Base-by-base conservation (phyloP, 2,113 vertebrate species). In the Hypomesus transpacificus region DNA sequence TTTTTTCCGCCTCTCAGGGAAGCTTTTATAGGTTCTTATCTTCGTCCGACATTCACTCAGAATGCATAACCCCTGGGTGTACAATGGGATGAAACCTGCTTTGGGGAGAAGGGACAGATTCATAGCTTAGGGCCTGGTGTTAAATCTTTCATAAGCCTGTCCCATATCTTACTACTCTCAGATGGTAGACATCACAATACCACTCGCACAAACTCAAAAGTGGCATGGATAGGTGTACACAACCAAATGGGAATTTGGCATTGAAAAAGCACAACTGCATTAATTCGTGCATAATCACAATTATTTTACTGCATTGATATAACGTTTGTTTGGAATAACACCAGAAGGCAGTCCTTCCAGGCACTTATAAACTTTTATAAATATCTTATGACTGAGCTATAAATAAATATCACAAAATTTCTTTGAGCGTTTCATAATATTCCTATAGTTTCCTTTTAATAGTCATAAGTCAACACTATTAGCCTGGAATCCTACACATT, bases 401-500 rank as follows among this genome's bases (percentile, higher is more conserved):
- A n/a, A 16, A 58, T 21, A 20, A 2, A 20, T 58, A 9, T 58
- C n/a, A 58, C 56, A 58, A 20, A 20, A 21, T 58, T 58, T 21
- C 22, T 21, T 8, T 3, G 11, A n/a, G n/a, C 18, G 1, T 4
- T 7, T 58, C n/a, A 18, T 58, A 60, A 24, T 20, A 24, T 60
- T 14, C 20, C 22, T 24, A 13, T 7, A 60, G 58, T n/a, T 60
- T 6, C 3, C 13, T 2, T 16, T 26, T 9, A 4, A 60, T 60
- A 24, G 22, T 60, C 11, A 26, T 24, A 26, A 61, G 22, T 61
- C 21, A 26, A 26, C 14, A 14, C 22, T 28, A 61, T 24, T 11
- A 87, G 89, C 34, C 50, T 24, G 60, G 26, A 3, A 5, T 39
- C 54, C 51, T 74, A 59, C 21, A 59, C 3, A 31, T 34, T 63